phyloP scores from a whole-genome alignment of 2,888 invertebrate species.

The Stenotaenia linearis region DNA sequence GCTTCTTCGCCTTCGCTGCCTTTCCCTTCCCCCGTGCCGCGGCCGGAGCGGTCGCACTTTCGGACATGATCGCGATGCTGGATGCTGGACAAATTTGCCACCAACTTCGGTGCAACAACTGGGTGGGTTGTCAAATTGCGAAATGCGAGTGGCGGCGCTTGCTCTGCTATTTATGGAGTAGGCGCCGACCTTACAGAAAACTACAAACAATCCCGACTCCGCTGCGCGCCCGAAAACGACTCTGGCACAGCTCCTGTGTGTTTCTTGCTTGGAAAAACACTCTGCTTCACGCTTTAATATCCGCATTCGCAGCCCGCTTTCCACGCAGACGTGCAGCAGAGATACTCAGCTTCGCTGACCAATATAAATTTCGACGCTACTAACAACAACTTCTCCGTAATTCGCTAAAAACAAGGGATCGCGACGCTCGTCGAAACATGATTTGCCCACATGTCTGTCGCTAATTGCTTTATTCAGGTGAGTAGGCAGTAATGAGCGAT shows the following conservation, averaged over 20 bases:
- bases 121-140: neutral
- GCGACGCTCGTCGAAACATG: neutral
- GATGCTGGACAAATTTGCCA: neutral
- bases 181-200: neutral
- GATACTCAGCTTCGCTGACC: neutral
- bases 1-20: constrained; percentile 37
- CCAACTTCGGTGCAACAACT: neutral
- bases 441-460: neutral
- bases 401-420: neutral
- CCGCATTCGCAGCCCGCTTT: neutral
- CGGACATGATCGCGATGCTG: constrained; percentile 23
- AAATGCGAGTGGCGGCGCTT: neutral
- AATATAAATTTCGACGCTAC: neutral
- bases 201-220: neutral
- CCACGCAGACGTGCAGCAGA: neutral
- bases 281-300: neutral
- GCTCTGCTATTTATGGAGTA: neutral
- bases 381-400: neutral
- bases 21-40: neutral
- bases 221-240: neutral
- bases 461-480: neutral
- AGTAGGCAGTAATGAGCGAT: neutral
- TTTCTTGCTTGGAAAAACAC: neutral
- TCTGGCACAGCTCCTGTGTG: neutral
- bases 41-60: neutral